phyloP scores from a whole-genome alignment of 2,888 invertebrate species.

The Lycocerus yunnanus region DNA sequence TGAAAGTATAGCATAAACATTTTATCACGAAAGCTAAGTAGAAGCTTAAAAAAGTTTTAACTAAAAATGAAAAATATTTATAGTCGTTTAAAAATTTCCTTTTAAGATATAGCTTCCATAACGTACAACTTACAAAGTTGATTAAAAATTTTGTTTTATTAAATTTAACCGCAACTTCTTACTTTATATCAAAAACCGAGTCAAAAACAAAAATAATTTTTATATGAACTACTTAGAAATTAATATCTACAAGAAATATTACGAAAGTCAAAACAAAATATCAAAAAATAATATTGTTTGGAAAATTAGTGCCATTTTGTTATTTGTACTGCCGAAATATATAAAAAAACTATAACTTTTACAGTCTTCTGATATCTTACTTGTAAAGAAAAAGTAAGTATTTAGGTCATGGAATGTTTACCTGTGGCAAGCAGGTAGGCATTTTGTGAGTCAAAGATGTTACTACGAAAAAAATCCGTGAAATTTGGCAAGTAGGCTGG shows the following conservation, averaged over 20 bases:
- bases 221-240: neutral
- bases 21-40: constrained; percentile 5
- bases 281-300: neutral
- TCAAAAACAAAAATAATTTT: neutral
- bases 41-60: constrained; percentile 19
- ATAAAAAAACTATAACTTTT: too few species aligned
- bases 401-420: too few species aligned
- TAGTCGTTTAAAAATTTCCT: constrained; percentile 15
- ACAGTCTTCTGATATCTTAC: too few species aligned
- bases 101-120: constrained; percentile 11
- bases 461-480: too few species aligned
- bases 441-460: too few species aligned
- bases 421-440: too few species aligned
- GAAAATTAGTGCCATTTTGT: too few species aligned
- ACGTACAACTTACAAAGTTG: constrained; percentile 24
- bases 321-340: too few species aligned
- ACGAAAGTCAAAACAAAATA: neutral
- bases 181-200: too few species aligned
- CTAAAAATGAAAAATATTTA: constrained; percentile 23
- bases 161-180: constrained; percentile 24
- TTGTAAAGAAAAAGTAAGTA: too few species aligned
- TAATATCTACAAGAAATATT: too few species aligned
- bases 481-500: too few species aligned
- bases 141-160: constrained; percentile 29
- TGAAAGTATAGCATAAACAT: neutral